Evolutionary conservation across 2,888 invertebrate genomes (phyloP).

Genomic region (Eulithis prunata): DNA sequence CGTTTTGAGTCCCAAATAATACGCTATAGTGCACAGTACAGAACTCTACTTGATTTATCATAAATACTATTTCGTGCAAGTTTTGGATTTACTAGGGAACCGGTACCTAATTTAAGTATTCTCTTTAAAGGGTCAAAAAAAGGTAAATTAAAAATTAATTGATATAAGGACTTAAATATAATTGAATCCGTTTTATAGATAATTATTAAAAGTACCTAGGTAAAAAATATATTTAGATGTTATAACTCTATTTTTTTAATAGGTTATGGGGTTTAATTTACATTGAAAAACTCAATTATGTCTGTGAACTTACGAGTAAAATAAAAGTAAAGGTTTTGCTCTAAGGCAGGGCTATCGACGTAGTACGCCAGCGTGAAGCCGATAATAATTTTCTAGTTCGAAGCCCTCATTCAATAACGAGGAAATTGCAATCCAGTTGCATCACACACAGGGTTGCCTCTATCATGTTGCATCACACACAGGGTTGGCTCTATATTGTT

Average conservation of each 20-base stretch:
- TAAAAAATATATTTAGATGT: too few species aligned
- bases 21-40: constrained; percentile 1
- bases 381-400: not conserved
- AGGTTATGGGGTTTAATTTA: not conserved
- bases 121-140: too few species aligned
- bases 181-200: too few species aligned
- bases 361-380: not conserved
- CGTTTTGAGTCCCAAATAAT: constrained; percentile 6
- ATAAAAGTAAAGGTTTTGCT: too few species aligned
- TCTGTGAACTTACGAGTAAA: too few species aligned
- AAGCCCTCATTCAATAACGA: not conserved
- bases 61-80: not conserved
- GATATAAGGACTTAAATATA: too few species aligned
- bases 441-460: not conserved
- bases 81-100: too few species aligned
- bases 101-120: too few species aligned
- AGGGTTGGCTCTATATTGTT: too few species aligned
- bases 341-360: not conserved
- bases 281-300: not conserved
- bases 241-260: too few species aligned
- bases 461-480: not conserved
- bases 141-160: too few species aligned
- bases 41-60: constrained; percentile 2
- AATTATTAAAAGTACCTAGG: too few species aligned
- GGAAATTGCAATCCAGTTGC: not conserved